These are phyloP conservation scores for Sminthurides aquaticus DNA, from an alignment of 2,888 invertebrate species.

Conservation along the genomic window DNA sequence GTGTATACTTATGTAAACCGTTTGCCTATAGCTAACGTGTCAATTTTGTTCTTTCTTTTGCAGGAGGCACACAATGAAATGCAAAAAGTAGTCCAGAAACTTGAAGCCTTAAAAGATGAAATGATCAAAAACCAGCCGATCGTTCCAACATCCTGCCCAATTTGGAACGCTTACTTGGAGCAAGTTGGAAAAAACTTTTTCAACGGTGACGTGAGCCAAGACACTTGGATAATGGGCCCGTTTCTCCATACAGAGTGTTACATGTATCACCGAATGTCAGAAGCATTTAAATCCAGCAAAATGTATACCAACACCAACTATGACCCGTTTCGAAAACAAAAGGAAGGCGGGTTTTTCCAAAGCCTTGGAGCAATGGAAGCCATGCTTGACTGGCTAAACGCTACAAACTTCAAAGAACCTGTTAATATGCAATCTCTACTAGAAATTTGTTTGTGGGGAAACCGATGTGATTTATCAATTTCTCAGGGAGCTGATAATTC, in stretches of 20 bases:
- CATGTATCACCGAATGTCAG: slow-evolving; percentile 57
- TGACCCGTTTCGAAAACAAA: slow-evolving; percentile 73
- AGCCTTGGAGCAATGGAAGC: slow-evolving; percentile 51
- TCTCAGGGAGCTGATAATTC: slow-evolving; percentile 61
- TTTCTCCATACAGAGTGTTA: slow-evolving; percentile 93
- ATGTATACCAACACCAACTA: slow-evolving; percentile 54
- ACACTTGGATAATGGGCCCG: slow-evolving; percentile 62
- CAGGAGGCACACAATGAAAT: slow-evolving; percentile 63
- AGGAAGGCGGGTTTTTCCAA: slow-evolving; percentile 56
- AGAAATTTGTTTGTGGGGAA: slow-evolving; percentile 82
- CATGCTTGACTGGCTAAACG: slow-evolving; percentile 51
- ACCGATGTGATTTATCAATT: slow-evolving; percentile 86
- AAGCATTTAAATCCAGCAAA: slow-evolving; percentile 31
- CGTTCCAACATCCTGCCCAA: slow-evolving; percentile 19
- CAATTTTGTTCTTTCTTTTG: neutral
- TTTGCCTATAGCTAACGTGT: no score
- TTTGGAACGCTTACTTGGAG: slow-evolving; percentile 66
- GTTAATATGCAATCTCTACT: slow-evolving; percentile 26
- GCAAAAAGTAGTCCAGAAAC: slow-evolving; percentile 62
- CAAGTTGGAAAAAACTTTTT: slow-evolving; percentile 46
- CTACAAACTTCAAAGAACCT: slow-evolving; percentile 11
- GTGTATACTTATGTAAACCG: no score
- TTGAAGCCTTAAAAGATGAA: slow-evolving; percentile 81
- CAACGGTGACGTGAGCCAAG: slow-evolving; percentile 45
- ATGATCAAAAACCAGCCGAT: slow-evolving; percentile 82